Evolutionary conservation across 2,797 vertebrate species (phyloP), one percentile per base, ranked within the genome.

Genomic region (Propithecus perrieri): DNA sequence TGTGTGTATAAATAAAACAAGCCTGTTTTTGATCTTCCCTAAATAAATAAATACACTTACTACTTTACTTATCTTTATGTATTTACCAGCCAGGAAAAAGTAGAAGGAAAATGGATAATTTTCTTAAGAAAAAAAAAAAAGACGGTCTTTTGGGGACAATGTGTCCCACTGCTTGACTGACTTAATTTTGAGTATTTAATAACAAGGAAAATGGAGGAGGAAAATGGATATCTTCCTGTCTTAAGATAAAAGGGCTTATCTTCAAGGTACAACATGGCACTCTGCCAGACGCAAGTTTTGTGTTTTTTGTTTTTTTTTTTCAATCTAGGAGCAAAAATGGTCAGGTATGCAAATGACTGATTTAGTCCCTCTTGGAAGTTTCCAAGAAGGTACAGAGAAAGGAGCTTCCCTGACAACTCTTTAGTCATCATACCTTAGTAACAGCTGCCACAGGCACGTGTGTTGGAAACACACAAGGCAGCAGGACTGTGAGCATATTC

Each of bases 1-100:
- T 98, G 97, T 98, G 63, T 67, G 98, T 98, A 98, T 98, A 98
- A 98, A 98, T 98, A 98, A 98, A 98, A 94, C 30, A 35, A 83
- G 98, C 89, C 79, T 80, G 96, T 96, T 98, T 98, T 96, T 41
- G 97, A 98, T 89, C 98, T 98, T 98, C 97, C 81, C 33, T 17
- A 65, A 17, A 65, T 65, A 65, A 33, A 91, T 71, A 63, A 20
- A 26, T 3, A 55, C 11, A 50, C 17, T 80, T 81, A 71, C 17
- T 74, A 38, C 4, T 61, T 85, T 50, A 48, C n/a, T 69, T 74
- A 67, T 71, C 84, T 67, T 80, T 74, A 67, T 61, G 17, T 59
- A 75, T 71, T 85, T 71, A 57, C 2, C 17, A 88, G 50, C 35
- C 55, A 93, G n/a, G 53, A 38, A 53, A 93, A 81, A 12, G 46